Evolutionary conservation across 2,888 invertebrate genomes (phyloP), one percentile per base, ranked within the genome.

Genomic region (Steinernema carpocapsae): DNA sequence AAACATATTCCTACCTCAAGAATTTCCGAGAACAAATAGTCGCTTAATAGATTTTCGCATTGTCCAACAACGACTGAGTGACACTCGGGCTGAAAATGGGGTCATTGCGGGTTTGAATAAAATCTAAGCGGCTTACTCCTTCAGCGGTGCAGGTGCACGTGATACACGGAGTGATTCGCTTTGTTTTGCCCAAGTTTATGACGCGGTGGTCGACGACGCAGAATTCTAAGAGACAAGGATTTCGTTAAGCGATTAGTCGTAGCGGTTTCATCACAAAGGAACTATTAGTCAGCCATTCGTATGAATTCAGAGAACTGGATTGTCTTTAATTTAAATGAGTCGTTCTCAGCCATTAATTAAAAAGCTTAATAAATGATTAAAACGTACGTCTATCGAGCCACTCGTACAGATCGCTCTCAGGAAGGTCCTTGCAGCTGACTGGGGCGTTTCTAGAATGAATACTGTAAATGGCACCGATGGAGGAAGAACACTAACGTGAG

Each of bases 101-200:
- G 19, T 56, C 3, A 70, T 43, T 46, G 24, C 32, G 42, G 22
- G 26, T 46, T 71, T 4, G 72, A 71, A n/a, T 17, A 24, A 24
- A 19, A 46, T 7, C 17, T 17, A 72, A 37, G 6, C n/a, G 0
- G 70, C 80, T 73, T 37, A 85, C 85, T 37, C 87, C 87, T 76
- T 87, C 86, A 0, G 82, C 72, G 1, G 87, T 87, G 71, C 87
- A 87, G n/a, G 87, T 87, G 72, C 87, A 87, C 1, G 86, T 83
- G 19, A 87, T 82, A 72, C 87, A 87, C 1, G 87, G 87, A 3
- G 85, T 87, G 19, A 87, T 83, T 45, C 85, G 72, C 70, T 83
- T 84, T 7, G 87, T 86, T 75, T 85, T 83, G 32, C 87, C 86
- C 26, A 86, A 74, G 29, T 80, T 80, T 64, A 87, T 83, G 7